Conservation (phyloP, 1,140 invertebrate species). For the Lasioglossum albipes region DNA sequence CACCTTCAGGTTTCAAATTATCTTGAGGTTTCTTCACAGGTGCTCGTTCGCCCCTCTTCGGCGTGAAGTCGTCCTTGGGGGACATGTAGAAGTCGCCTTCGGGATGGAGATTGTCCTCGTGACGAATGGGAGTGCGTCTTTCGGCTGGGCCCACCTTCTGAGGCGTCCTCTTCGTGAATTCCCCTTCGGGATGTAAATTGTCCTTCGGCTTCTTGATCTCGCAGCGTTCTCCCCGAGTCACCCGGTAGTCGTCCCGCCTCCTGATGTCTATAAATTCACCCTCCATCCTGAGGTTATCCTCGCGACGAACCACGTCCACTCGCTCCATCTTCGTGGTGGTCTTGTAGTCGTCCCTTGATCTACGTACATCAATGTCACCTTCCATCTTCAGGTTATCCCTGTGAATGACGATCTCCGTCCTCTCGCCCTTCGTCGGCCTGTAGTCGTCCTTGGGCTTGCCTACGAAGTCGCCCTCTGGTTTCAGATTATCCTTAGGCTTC, state of each 20-base stretch:
- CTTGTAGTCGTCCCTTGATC: slow-evolving; percentile 81
- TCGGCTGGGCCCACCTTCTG: slow-evolving; percentile 79
- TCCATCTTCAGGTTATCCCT: slow-evolving; percentile 83
- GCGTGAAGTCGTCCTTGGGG: slow-evolving; percentile 64
- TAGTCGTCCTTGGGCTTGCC: slow-evolving; percentile 65
- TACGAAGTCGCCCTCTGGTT: slow-evolving; percentile 84
- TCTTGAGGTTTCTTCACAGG: slow-evolving; percentile 81
- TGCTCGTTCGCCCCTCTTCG: slow-evolving; percentile 67
- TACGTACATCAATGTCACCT: slow-evolving; percentile 79
- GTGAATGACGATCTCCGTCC: slow-evolving; percentile 77
- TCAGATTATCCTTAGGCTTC: slow-evolving; percentile 82
- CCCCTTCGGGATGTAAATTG: slow-evolving; percentile 81
- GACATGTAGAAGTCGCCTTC: slow-evolving; percentile 78
- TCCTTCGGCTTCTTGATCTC: slow-evolving; percentile 81
- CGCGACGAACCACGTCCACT: slow-evolving; percentile 72
- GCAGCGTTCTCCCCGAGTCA: slow-evolving; percentile 82
- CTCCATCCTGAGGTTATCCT: slow-evolving; percentile 82
- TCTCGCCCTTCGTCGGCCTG: slow-evolving; percentile 63
- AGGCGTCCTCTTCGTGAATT: slow-evolving; percentile 79
- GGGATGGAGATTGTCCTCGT: slow-evolving; percentile 82
- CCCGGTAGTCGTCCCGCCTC: slow-evolving; percentile 81
- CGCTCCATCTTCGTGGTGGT: slow-evolving; percentile 77
- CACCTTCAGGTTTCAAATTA: slow-evolving; percentile 82
- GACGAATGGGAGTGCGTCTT: slow-evolving; percentile 77
- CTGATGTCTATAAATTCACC: slow-evolving; percentile 81